Evolutionary conservation across 2,113 vertebrate genomes (phyloP).

Genomic region (Chaenogobius annularis): DNA sequence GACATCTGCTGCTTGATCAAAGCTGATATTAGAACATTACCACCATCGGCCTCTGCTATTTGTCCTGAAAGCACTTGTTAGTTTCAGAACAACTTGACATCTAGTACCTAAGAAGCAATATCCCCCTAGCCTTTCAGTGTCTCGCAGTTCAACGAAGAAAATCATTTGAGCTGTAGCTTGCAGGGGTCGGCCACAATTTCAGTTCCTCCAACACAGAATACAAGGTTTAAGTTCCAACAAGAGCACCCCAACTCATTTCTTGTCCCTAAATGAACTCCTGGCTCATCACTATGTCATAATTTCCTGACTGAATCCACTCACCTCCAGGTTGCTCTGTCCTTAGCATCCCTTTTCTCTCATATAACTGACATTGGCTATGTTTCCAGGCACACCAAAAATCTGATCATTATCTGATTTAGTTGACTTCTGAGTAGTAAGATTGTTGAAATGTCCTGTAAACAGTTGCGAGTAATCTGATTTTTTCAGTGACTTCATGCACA

Average conservation of each 20-base stretch:
- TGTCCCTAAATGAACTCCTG: neutral
- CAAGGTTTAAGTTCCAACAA: too few relatives aligned
- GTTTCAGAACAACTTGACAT: constrained; percentile 39
- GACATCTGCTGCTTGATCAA: constrained; percentile 71
- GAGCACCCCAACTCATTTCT: too few relatives aligned
- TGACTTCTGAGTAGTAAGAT: too few relatives aligned
- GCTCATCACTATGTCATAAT: neutral
- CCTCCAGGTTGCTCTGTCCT: neutral
- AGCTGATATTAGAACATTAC: constrained; percentile 62
- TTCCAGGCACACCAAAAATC: too few relatives aligned
- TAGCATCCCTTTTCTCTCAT: neutral
- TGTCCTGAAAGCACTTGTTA: constrained; percentile 59
- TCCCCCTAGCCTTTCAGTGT: constrained; percentile 13
- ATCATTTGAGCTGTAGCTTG: neutral
- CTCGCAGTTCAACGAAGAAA: constrained; percentile 16
- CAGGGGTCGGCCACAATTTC: neutral
- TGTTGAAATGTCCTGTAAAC: too few relatives aligned
- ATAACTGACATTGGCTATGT: neutral
- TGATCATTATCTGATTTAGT: too few relatives aligned
- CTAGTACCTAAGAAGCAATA: constrained; percentile 29
- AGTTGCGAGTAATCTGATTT: too few relatives aligned
- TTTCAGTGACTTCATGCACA: too few relatives aligned
- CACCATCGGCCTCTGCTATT: constrained; percentile 54
- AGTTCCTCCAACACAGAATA: neutral
- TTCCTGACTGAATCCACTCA: neutral